Evolutionary conservation across 2,888 invertebrate species (phyloP), one percentile per base, ranked within the genome.

Genomic region (Rosalia funebris): DNA sequence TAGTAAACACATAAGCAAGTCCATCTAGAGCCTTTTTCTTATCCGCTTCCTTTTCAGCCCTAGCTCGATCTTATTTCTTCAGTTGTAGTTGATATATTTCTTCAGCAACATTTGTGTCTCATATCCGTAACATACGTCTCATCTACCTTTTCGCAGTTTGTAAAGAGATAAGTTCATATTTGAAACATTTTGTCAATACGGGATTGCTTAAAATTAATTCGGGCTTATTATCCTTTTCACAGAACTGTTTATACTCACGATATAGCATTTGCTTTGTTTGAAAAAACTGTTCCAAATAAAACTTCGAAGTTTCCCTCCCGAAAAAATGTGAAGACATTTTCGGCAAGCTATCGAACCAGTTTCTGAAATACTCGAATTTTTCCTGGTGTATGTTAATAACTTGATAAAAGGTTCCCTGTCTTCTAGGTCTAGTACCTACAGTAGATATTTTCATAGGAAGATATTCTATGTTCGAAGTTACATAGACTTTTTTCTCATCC

Each of bases 401-500:
- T 25, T 25, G 4, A 5, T 25, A 5, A 25, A 5, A 5, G 4
- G 25, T 5, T 25, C n/a, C n/a, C 7, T 25, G 25, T 25, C 25
- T 3, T 3, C 7, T 25, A 25, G 3, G 25, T 25, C 25, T n/a
- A 25, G 7, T 25, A 34, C 36, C 45, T 20, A 12, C 36, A 16
- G 17, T 36, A 7, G 19, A 19, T 16, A 16, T 48, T 19, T 36
- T 41, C 31, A 16, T 44, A 2, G 12, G 44, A 10, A 44, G 12
- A 19, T 54, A 36, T 44, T 44, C 54, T 3, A 48, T 25, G 15
- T 36, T 7, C 25, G 25, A 25, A 5, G 25, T 54, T 1, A 54
- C 45, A 19, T 54, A 54, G 5, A 45, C 44, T 11, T 19, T 41
- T 45, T 54, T 54, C 36, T 45, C 37, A 17, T 36, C 54, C 45